Conservation (phyloP, 2,888 invertebrate species). For the Cheilosia vulpina region DNA sequence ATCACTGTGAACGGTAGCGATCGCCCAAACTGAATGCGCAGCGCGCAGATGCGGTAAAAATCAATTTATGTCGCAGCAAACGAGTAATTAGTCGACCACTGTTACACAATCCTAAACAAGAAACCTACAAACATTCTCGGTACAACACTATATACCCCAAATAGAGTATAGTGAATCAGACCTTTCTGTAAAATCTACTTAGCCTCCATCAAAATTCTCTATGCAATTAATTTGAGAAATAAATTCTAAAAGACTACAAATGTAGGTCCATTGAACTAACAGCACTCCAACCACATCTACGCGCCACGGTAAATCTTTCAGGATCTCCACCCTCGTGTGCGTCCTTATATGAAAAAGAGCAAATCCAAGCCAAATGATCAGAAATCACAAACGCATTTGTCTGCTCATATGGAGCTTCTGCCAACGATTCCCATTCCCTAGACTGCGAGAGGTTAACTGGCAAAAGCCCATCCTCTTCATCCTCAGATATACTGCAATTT, state of each 20-base stretch:
- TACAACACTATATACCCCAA: background rate
- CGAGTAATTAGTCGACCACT: too few relatives aligned
- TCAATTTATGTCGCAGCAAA: too few relatives aligned
- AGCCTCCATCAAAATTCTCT: background rate
- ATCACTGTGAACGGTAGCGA: too few relatives aligned
- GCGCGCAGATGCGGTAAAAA: too few relatives aligned
- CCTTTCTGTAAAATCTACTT: background rate
- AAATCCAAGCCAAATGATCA: constrained; percentile 59
- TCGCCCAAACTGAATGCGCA: too few relatives aligned
- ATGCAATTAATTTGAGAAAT: background rate
- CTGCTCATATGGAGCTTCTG: constrained; percentile 22
- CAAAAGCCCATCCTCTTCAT: constrained; percentile 42
- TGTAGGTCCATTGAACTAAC: background rate
- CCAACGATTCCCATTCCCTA: constrained; percentile 18
- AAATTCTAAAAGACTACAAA: constrained; percentile 3
- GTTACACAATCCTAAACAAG: too few relatives aligned
- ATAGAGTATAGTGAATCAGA: constrained; percentile 9
- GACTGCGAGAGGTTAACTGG: constrained; percentile 56
- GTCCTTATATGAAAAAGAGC: constrained; percentile 9
- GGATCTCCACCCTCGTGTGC: background rate
- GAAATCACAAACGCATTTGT: constrained; percentile 63
- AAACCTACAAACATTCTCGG: too few relatives aligned
- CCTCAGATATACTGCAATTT: constrained; percentile 42
- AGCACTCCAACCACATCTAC: background rate
- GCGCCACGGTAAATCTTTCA: background rate